These are phyloP conservation scores for Scarus forsteni DNA, from an alignment of 2,797 vertebrate genomes.

Conservation along the genomic window DNA sequence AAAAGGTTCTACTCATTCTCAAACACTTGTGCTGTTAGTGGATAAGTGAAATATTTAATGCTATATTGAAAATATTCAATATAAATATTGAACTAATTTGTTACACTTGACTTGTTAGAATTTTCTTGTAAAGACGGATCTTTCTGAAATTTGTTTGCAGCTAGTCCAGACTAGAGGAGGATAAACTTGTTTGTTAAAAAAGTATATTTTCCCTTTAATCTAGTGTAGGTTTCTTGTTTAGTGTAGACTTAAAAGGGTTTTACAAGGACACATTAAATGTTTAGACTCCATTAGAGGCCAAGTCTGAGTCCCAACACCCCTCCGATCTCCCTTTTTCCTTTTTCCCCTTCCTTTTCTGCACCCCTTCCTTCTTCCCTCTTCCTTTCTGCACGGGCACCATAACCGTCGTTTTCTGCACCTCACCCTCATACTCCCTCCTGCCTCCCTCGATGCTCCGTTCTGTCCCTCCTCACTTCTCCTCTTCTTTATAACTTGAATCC, in stretches of 20 bases:
- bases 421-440: constrained; percentile 69
- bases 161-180: too few relatives aligned
- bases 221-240: constrained; percentile 1
- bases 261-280: constrained; percentile 27
- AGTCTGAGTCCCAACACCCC: constrained; percentile 77
- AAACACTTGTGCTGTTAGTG: too few relatives aligned
- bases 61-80: too few relatives aligned
- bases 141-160: too few relatives aligned
- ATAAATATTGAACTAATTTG: too few relatives aligned
- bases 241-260: constrained; percentile 12
- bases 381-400: constrained; percentile 89
- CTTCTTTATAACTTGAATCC: constrained; percentile 2
- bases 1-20: too few relatives aligned
- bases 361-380: constrained; percentile 53
- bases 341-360: constrained; percentile 25
- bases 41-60: too few relatives aligned
- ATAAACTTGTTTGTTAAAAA: too few relatives aligned
- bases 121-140: too few relatives aligned
- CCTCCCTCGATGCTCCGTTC: constrained; percentile 35
- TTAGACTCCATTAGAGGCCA: constrained; percentile 90
- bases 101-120: too few relatives aligned
- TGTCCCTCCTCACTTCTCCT: constrained; percentile 17
- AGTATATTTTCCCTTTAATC: background rate
- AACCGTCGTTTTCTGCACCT: constrained; percentile 81
- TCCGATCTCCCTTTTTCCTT: constrained; percentile 61